These are phyloP conservation scores for Tichodroma muraria DNA, from an alignment of 2,113 vertebrate genomes.

Conservation along the genomic window DNA sequence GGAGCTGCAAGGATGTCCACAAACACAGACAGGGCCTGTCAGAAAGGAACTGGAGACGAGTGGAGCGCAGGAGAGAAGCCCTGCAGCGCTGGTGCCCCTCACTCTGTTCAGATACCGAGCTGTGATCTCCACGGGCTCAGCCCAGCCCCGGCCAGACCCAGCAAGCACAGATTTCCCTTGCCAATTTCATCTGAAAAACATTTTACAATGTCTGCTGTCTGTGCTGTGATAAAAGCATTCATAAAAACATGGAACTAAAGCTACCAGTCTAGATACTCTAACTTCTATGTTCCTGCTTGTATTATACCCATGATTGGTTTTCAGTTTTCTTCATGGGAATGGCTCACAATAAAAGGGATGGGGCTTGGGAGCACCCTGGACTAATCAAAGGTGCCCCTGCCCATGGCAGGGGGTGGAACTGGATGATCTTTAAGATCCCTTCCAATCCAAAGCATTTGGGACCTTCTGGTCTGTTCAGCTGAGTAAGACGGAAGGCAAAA, in stretches of 20 bases:
- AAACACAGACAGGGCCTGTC: not conserved
- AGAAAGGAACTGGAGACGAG: not conserved
- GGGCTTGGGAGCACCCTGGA: not conserved
- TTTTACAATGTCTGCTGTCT: not conserved
- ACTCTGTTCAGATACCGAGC: not conserved
- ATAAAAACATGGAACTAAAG: not conserved
- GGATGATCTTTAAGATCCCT: not conserved
- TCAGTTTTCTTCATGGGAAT: not conserved
- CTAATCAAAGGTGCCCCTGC: not conserved
- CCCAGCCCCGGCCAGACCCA: not conserved
- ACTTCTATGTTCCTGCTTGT: not conserved
- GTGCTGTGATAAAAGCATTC: not conserved
- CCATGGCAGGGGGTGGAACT: not conserved
- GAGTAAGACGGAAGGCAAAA: not conserved
- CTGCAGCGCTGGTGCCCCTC: not conserved
- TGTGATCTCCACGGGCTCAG: not conserved
- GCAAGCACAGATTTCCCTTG: not conserved
- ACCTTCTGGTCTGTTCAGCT: not conserved
- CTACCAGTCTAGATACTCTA: not conserved
- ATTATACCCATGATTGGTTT: not conserved
- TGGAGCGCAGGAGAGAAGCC: not conserved
- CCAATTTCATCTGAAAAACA: not conserved
- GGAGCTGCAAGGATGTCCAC: not conserved
- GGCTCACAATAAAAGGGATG: not conserved
- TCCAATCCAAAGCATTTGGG: not conserved